Evolutionary conservation across 2,113 vertebrate species (phyloP).

Genomic region (Platichthys flesus): DNA sequence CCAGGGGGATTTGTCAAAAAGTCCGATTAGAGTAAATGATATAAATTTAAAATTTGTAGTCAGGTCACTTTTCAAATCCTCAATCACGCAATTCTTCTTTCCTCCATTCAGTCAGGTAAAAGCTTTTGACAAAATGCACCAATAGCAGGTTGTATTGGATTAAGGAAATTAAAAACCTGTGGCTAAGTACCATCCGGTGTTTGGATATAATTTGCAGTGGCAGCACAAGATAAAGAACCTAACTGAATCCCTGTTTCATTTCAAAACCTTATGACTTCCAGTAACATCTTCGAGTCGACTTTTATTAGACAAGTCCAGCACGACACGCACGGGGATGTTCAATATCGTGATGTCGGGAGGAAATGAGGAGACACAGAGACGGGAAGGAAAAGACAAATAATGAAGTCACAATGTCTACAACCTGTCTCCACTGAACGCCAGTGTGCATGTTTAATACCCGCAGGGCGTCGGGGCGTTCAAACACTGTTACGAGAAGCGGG

Average conservation of each 20-base stretch:
- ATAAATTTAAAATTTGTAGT: too few relatives aligned
- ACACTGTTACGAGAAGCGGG: conserved; percentile 19
- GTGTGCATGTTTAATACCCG: conserved; percentile 35
- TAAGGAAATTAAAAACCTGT: too few relatives aligned
- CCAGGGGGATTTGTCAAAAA: neutral
- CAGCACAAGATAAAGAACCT: too few relatives aligned
- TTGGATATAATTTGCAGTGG: too few relatives aligned
- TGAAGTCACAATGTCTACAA: neutral
- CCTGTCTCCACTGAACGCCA: conserved; percentile 3
- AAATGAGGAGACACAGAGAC: neutral
- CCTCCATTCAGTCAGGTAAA: neutral
- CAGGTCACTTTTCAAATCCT: too few relatives aligned
- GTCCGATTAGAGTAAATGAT: too few relatives aligned
- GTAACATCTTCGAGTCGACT: too few relatives aligned
- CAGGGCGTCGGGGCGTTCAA: conserved; percentile 28
- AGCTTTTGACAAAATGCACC: neutral
- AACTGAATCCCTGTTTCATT: too few relatives aligned
- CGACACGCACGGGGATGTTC: neutral
- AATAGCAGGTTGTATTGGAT: too few relatives aligned
- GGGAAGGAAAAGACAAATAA: conserved; percentile 4
- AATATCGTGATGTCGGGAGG: neutral
- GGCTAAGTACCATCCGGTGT: too few relatives aligned
- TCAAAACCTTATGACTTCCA: too few relatives aligned
- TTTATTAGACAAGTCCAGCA: neutral
- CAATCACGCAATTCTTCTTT: neutral